Evolutionary conservation across 30 jellyfish, hydroid and myxozoan species (phyloP).

Genomic region (Pelagia noctiluca): DNA sequence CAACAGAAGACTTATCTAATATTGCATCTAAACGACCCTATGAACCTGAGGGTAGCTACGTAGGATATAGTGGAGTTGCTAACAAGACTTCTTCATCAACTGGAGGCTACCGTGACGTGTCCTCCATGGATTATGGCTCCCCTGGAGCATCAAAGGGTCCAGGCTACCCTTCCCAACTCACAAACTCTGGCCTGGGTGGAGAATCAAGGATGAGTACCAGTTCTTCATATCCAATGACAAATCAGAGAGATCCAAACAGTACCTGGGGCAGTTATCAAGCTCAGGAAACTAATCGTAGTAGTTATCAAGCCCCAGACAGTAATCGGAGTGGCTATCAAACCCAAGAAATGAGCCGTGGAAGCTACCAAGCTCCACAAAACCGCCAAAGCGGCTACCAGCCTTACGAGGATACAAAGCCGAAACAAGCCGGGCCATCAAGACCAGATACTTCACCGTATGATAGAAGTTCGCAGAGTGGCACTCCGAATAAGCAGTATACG

Average conservation of each 20-base stretch:
- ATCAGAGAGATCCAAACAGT: not conserved
- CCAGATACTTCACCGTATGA: not conserved
- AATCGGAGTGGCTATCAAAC: too few species aligned
- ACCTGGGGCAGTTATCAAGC: too few species aligned
- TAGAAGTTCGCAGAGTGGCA: too few species aligned
- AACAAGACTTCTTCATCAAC: not conserved
- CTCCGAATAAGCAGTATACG: constrained; percentile 1
- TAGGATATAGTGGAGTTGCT: constrained; percentile 9
- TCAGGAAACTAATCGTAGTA: too few species aligned
- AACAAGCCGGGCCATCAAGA: constrained; percentile 7
- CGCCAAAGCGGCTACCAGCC: constrained; percentile 4
- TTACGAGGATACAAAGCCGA: constrained; percentile 8
- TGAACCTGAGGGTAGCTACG: constrained; percentile 12
- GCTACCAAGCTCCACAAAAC: too few species aligned
- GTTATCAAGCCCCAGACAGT: too few species aligned
- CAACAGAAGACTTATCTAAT: constrained; percentile 5
- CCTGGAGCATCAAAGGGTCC: not conserved
- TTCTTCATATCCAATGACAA: not conserved
- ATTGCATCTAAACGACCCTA: constrained; percentile 49
- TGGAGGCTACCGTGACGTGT: not conserved
- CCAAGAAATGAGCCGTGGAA: too few species aligned
- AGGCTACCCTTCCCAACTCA: not conserved
- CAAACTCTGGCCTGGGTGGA: not conserved
- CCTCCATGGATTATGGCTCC: not conserved
- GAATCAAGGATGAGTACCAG: not conserved